Base-by-base conservation (phyloP, 2,113 vertebrate genomes). In the Eptesicus fuscus region DNA sequence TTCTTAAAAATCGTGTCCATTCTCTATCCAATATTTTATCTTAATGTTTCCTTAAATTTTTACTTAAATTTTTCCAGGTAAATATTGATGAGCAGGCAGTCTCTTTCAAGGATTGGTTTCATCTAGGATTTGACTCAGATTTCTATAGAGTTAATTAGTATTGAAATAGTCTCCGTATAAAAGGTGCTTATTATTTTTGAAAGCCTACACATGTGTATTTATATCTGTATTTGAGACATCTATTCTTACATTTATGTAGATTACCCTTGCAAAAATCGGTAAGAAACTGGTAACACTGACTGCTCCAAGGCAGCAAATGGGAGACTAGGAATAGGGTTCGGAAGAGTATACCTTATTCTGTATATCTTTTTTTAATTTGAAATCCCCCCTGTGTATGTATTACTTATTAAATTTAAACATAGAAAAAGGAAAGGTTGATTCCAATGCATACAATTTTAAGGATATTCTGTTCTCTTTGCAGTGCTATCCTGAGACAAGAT, bases 401-500 rank as follows among this genome's bases (percentile, higher is more conserved):
- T 65, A 23, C 32, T 90, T 11, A 79, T 37, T 83, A 76, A 59
- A 78, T 47, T 73, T 32, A 77, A 92, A 92, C 28, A 42, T 35
- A 70, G 59, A 74, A 91, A 51, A 42, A 79, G 42, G 28, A 51
- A 42, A 51, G 25, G 23, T 70, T 93, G 56, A 23, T 79, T 88
- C 79, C 17, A 56, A 11, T 13, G 28, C 42, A 22, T 44, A 28
- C 28, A 42, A 18, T 44, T 53, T 85, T 85, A 63, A 80, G 89
- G 51, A 8, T 23, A 51, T 71, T 86, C 8, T 74, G 0, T 92
- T 90, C 78, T 96, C 35, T 94, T 88, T 67, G 78, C 83, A 97
- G 97, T 25, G 71, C 32, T 28, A 37, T 18, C 53, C 9, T 10
- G 1, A 78, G 86, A 65, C 73, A 92, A 82, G 23, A 99, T 99